Conservation (phyloP, 1,140 invertebrate species). For the Atta cephalotes region DNA sequence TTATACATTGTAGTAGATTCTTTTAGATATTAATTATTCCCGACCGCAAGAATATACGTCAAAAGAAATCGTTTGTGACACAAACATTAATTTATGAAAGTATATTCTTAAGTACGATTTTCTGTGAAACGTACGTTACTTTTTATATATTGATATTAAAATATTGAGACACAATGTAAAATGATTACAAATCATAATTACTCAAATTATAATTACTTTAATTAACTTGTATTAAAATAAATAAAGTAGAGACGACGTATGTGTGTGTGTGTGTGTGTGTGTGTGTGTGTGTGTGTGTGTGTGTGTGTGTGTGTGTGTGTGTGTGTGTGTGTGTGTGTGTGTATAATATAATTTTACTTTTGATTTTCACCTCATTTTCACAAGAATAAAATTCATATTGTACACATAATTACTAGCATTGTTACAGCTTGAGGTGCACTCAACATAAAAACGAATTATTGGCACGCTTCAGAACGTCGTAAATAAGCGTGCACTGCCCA, state of each 20-base stretch:
- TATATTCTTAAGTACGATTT: background rate
- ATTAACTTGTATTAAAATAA: background rate
- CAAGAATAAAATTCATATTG: background rate
- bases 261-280: too few relatives aligned
- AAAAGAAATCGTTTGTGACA: background rate
- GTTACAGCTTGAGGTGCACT: background rate
- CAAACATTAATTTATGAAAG: background rate
- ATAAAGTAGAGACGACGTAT: too few relatives aligned
- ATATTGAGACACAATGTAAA: background rate
- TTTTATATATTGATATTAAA: background rate
- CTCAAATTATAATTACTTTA: background rate
- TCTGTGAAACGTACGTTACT: background rate
- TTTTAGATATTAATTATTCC: background rate
- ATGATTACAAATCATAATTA: too few relatives aligned
- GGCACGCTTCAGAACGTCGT: constrained; percentile 16
- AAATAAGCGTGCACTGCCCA: constrained; percentile 32
- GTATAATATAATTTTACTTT: background rate
- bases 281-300: too few relatives aligned
- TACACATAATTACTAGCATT: background rate
- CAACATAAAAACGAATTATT: constrained; percentile 33
- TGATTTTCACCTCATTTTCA: background rate
- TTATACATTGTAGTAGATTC: background rate
- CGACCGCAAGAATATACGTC: background rate
- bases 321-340: too few relatives aligned
- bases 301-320: too few relatives aligned